A percentile compares a stretch with the other conserved stretches of the same genome.
These are phyloP conservation scores for Conger conger DNA, from an alignment of 2,113 vertebrate genomes.

Conservation along the genomic window DNA sequence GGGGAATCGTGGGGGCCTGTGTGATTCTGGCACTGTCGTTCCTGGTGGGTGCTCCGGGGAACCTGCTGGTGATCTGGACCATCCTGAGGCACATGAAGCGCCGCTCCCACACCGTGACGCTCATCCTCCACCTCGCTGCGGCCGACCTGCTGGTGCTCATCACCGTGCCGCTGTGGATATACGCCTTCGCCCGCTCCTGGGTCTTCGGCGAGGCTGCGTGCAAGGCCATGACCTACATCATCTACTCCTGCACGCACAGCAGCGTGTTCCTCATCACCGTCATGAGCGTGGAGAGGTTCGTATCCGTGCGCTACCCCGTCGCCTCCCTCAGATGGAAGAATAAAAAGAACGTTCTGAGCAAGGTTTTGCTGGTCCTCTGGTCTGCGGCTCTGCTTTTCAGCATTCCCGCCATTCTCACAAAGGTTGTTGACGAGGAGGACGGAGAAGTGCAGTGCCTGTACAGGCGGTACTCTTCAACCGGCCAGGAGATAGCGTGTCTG, in stretches of 20 bases:
- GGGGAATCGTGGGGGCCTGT: slow-evolving; percentile 43
- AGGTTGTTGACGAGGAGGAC: slow-evolving; percentile 16
- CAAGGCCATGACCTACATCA: slow-evolving; percentile 64
- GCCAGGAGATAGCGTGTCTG: slow-evolving; percentile 60
- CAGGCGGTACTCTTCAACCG: slow-evolving; percentile 40
- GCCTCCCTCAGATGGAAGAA: slow-evolving; percentile 59
- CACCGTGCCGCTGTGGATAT: slow-evolving; percentile 76
- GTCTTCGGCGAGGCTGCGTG: slow-evolving; percentile 65
- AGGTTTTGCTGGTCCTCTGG: slow-evolving; percentile 63
- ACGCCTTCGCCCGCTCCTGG: slow-evolving; percentile 65
- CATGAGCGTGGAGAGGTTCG: slow-evolving; percentile 72
- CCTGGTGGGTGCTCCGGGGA: slow-evolving; percentile 66
- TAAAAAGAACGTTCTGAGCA: slow-evolving; percentile 58
- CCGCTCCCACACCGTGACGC: slow-evolving; percentile 68
- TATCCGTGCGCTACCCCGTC: slow-evolving; percentile 67
- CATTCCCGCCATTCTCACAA: slow-evolving; percentile 63
- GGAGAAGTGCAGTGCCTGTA: slow-evolving; percentile 59
- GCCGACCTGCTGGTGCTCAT: slow-evolving; percentile 72
- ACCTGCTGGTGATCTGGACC: slow-evolving; percentile 73
- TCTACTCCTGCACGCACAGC: slow-evolving; percentile 70
- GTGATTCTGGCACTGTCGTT: slow-evolving; percentile 68
- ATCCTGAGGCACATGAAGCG: slow-evolving; percentile 66
- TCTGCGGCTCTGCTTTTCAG: slow-evolving; percentile 61
- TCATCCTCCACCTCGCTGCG: slow-evolving; percentile 68
- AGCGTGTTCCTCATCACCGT: slow-evolving; percentile 73